Percentiles rank a stretch among this genome's conserved stretches.
These are phyloP conservation scores for Pterocles burchelli DNA, from an alignment of 2,113 vertebrate genomes.

Conservation along the genomic window DNA sequence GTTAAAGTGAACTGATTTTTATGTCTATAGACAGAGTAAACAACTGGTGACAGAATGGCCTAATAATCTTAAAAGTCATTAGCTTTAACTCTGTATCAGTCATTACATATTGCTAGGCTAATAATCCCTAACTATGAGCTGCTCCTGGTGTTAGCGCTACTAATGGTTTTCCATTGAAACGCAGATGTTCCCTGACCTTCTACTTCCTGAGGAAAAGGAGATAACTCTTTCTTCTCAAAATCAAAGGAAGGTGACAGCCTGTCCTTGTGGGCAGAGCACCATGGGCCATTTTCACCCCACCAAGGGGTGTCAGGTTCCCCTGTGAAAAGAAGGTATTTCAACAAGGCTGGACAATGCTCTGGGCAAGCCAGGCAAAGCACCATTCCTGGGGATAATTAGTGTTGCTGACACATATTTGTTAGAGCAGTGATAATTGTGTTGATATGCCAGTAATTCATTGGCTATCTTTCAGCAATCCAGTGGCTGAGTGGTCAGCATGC, in stretches of 20 bases:
- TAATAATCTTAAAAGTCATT: slow-evolving; percentile 30
- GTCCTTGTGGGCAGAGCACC: neutral
- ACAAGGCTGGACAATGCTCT: neutral
- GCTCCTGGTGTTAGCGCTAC: neutral
- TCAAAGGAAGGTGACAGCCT: neutral
- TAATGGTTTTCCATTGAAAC: slow-evolving; percentile 16
- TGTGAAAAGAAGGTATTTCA: neutral
- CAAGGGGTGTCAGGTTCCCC: fast-evolving
- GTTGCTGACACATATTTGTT: neutral
- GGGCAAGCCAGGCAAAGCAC: neutral
- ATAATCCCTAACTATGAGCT: slow-evolving; percentile 45
- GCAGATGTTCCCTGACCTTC: neutral
- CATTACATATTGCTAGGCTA: slow-evolving; percentile 21
- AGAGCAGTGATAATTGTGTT: fast-evolving
- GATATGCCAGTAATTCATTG: neutral
- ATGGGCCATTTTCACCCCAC: neutral
- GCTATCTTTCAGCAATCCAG: neutral
- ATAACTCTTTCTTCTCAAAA: neutral
- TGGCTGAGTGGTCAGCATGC: neutral
- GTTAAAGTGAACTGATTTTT: neutral
- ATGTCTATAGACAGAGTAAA: neutral
- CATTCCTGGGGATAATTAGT: neutral
- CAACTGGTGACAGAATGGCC: slow-evolving; percentile 5
- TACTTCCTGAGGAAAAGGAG: neutral
- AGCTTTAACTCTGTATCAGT: neutral